Percentiles rank a stretch among this genome's conserved stretches.
Conservation (phyloP, 2,888 invertebrate species). For the Xylocampa areola region DNA sequence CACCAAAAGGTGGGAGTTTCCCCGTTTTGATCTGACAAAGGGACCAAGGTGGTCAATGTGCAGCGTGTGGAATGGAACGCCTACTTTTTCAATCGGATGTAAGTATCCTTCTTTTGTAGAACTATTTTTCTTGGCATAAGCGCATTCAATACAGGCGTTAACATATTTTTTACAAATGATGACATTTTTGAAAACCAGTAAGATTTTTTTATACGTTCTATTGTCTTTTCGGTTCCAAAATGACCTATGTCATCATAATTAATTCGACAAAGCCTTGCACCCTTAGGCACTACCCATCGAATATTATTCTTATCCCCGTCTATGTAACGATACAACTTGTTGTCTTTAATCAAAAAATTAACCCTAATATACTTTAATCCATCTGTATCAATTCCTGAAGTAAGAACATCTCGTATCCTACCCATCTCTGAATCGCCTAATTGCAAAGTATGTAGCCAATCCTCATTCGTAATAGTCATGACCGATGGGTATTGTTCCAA, state of each 20-base stretch:
- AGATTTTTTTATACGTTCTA: slow-evolving; percentile 5
- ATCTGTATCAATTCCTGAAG: slow-evolving; percentile 1
- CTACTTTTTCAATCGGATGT: too few relatives aligned
- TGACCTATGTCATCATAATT: slow-evolving; percentile 11
- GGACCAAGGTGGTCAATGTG: too few relatives aligned
- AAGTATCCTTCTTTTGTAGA: too few relatives aligned
- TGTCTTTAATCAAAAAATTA: slow-evolving; percentile 4
- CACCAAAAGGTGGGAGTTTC: too few relatives aligned
- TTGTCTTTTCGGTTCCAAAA: too few relatives aligned
- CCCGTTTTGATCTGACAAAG: too few relatives aligned
- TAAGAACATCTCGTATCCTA: slow-evolving; percentile 6
- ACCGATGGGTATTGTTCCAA: too few relatives aligned
- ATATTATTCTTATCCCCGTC: background rate
- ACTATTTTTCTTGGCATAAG: too few relatives aligned
- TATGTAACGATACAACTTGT: too few relatives aligned
- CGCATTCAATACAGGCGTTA: too few relatives aligned
- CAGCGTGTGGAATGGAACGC: too few relatives aligned
- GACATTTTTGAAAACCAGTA: slow-evolving; percentile 10
- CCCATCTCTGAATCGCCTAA: slow-evolving; percentile 4
- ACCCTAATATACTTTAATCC: slow-evolving; percentile 3
- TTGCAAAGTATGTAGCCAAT: slow-evolving; percentile 14
- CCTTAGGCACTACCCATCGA: too few relatives aligned
- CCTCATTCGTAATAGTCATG: slow-evolving; percentile 4
- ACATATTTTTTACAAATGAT: slow-evolving; percentile 3
- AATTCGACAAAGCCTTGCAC: background rate